A percentile compares a stretch with the other conserved stretches of the same genome.
Conservation (phyloP, 1,140 invertebrate species). For the Acyrthosiphon pisum region DNA sequence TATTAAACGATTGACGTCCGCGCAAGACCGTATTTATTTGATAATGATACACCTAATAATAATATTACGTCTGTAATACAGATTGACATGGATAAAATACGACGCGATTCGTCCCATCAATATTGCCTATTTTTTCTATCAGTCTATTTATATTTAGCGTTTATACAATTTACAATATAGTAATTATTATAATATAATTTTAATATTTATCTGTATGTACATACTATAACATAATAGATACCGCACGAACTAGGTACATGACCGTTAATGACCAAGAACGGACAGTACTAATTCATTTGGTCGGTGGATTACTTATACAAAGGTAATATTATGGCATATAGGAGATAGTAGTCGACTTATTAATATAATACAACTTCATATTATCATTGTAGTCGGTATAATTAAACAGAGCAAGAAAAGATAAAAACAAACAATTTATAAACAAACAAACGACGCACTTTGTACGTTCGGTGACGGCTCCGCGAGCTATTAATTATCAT, state of each 20-base stretch:
- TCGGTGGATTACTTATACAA: background rate
- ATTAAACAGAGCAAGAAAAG: background rate
- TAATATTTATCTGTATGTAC: background rate
- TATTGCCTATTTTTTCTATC: slow-evolving; percentile 42
- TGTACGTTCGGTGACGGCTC: background rate
- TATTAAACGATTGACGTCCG: background rate
- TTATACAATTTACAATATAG: slow-evolving; percentile 5
- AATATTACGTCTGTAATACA: no score
- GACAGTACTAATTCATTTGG: background rate
- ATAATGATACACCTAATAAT: background rate
- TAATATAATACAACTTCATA: background rate
- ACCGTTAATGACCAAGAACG: background rate
- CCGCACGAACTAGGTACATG: background rate
- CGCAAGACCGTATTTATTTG: background rate
- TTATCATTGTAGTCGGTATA: background rate
- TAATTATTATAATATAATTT: background rate
- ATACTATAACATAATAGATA: background rate
- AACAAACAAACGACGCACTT: background rate
- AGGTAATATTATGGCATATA: background rate
- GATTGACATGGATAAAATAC: background rate
- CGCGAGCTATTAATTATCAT: background rate
- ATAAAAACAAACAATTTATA: background rate
- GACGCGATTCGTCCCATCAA: background rate
- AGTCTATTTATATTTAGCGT: slow-evolving; percentile 29
- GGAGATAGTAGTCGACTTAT: background rate